phyloP scores from a whole-genome alignment of 2,113 vertebrate species.

The Urocolius indicus region DNA sequence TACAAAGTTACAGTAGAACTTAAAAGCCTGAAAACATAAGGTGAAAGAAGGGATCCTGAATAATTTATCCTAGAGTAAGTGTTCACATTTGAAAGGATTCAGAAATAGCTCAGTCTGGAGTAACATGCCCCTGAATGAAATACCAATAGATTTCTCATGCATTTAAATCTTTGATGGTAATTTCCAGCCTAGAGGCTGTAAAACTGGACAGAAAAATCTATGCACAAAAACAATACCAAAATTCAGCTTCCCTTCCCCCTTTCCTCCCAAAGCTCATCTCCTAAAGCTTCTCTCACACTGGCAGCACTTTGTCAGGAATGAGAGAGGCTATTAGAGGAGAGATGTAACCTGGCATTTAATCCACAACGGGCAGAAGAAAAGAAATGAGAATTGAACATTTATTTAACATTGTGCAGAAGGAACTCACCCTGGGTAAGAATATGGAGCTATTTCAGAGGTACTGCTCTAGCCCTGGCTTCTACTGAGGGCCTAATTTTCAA shows the following conservation, averaged over 20 bases:
- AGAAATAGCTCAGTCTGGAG: constrained; percentile 43
- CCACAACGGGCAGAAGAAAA: neutral
- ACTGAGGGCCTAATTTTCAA: neutral
- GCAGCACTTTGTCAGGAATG: neutral
- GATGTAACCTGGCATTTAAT: neutral
- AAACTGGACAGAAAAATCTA: constrained; percentile 14
- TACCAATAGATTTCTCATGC: constrained; percentile 22
- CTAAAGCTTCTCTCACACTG: neutral
- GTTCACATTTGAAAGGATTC: constrained; percentile 43
- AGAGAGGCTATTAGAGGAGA: neutral
- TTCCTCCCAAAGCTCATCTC: neutral
- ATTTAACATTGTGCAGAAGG: neutral
- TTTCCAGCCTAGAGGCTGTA: constrained; percentile 33
- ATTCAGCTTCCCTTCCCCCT: neutral
- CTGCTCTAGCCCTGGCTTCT: neutral
- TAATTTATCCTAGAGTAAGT: constrained; percentile 62
- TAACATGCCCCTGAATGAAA: constrained; percentile 26
- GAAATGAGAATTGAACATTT: neutral
- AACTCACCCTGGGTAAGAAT: neutral
- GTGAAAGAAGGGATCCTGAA: constrained; percentile 46
- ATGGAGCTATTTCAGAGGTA: neutral
- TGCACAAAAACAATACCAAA: neutral
- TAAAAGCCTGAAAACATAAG: constrained; percentile 35
- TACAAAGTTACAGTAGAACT: neutral
- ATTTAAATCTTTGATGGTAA: constrained; percentile 45